Percentiles rank a stretch among this genome's conserved stretches.
Evolutionary conservation across 2,113 vertebrate species (phyloP).

Genomic region (Neogale vison): DNA sequence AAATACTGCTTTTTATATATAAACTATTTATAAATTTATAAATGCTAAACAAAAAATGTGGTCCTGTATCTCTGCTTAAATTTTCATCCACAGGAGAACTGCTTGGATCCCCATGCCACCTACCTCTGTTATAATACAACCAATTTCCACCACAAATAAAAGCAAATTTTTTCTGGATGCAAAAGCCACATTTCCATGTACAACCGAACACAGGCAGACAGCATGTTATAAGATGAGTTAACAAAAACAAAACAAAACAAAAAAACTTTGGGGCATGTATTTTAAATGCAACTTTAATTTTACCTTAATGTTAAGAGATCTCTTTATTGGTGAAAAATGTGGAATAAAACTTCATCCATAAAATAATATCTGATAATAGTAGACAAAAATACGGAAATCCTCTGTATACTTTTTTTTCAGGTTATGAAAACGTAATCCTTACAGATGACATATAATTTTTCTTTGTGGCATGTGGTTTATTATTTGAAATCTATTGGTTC

Average conservation of each 20-base stretch:
- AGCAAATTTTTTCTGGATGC: constrained; percentile 13
- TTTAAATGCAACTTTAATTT: constrained; percentile 35
- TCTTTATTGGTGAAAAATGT: constrained; percentile 17
- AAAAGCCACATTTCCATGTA: not conserved
- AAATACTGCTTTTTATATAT: not conserved
- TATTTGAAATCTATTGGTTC: constrained; percentile 76
- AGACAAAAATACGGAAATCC: not conserved
- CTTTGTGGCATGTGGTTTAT: constrained; percentile 74
- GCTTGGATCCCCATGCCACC: not conserved
- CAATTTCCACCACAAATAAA: constrained; percentile 25
- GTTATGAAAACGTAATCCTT: constrained; percentile 17
- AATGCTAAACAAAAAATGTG: not conserved
- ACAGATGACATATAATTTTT: constrained; percentile 21
- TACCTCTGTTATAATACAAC: not conserved
- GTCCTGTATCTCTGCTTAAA: constrained; percentile 5
- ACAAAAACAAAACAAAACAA: not conserved
- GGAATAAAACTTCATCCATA: not conserved
- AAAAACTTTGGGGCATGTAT: not conserved
- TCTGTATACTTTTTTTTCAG: not conserved
- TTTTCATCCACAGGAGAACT: not conserved
- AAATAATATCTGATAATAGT: not conserved
- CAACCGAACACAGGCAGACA: not conserved
- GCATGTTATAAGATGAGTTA: not conserved
- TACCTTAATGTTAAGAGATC: constrained; percentile 11
- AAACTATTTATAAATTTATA: not conserved